These are phyloP conservation scores for Sebastiscus tertius DNA, from an alignment of 2,797 vertebrate species.

Conservation along the genomic window DNA sequence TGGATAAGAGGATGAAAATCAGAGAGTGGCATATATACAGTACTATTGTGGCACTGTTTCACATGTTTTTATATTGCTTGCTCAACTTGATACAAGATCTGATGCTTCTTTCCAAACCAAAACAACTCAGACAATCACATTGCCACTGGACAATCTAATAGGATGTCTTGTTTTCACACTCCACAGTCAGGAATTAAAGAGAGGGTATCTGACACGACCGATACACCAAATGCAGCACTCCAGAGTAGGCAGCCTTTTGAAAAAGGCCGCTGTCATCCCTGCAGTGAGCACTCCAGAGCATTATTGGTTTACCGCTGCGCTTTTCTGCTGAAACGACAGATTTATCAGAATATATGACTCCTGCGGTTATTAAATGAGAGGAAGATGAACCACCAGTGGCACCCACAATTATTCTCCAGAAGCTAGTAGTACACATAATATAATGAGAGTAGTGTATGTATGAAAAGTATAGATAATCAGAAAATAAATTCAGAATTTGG, in stretches of 20 bases:
- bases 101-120: not conserved
- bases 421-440: not conserved
- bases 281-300: conserved; percentile 9
- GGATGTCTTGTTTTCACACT: conserved; percentile 6
- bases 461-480: not conserved
- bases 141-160: not conserved
- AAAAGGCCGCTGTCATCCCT: conserved; percentile 14
- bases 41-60: not conserved
- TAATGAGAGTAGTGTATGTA: not conserved
- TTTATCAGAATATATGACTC: conserved; percentile 22
- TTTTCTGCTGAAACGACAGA: conserved; percentile 50
- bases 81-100: not conserved
- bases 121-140: not conserved
- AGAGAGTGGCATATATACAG: conserved; percentile 8
- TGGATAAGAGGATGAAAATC: conserved; percentile 52
- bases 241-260: not conserved
- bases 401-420: not conserved
- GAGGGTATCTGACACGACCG: not conserved
- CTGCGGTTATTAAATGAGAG: conserved; percentile 41
- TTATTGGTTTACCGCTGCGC: conserved; percentile 28
- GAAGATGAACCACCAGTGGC: conserved; percentile 20
- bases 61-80: not conserved
- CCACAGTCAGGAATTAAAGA: not conserved
- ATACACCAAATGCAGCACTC: not conserved
- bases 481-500: not conserved